These are phyloP conservation scores for Crotalus tigris DNA, from an alignment of 2,113 vertebrate species.

Conservation along the genomic window DNA sequence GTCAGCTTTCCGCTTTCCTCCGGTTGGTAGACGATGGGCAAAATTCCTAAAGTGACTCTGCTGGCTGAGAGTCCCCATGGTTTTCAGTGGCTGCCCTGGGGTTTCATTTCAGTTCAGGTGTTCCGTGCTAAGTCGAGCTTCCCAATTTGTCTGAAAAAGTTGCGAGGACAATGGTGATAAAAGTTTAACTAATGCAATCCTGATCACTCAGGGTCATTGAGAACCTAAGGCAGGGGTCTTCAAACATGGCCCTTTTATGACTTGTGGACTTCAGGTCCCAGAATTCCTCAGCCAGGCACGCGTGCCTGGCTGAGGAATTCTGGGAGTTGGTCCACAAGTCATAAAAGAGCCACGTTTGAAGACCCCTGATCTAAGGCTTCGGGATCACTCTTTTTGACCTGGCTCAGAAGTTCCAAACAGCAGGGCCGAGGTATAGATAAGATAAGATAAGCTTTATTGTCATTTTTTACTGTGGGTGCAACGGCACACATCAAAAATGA, in stretches of 20 bases:
- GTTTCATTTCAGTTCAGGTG: not conserved
- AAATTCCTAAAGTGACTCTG: not conserved
- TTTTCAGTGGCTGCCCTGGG: not conserved
- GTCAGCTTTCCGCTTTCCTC: not conserved
- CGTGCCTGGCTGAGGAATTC: too few species aligned
- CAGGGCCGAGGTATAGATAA: not conserved
- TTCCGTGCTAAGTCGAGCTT: not conserved
- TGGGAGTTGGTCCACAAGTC: too few species aligned
- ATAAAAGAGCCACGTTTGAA: too few species aligned
- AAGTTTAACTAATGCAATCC: not conserved
- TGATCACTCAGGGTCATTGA: not conserved
- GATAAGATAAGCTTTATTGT: too few species aligned
- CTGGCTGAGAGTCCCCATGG: not conserved
- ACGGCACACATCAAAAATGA: too few species aligned
- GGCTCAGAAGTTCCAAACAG: slow-evolving; percentile 23
- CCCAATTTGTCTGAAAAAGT: not conserved
- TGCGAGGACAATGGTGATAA: not conserved
- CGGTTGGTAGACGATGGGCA: not conserved
- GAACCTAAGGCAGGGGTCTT: not conserved
- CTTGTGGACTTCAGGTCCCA: too few species aligned
- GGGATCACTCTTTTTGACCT: not conserved
- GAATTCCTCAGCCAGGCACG: too few species aligned
- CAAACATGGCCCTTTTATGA: too few species aligned
- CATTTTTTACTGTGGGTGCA: too few species aligned
- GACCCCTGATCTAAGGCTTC: not conserved